These are phyloP conservation scores for Acleris laterana DNA, from an alignment of 2,888 invertebrate species.

Conservation along the genomic window DNA sequence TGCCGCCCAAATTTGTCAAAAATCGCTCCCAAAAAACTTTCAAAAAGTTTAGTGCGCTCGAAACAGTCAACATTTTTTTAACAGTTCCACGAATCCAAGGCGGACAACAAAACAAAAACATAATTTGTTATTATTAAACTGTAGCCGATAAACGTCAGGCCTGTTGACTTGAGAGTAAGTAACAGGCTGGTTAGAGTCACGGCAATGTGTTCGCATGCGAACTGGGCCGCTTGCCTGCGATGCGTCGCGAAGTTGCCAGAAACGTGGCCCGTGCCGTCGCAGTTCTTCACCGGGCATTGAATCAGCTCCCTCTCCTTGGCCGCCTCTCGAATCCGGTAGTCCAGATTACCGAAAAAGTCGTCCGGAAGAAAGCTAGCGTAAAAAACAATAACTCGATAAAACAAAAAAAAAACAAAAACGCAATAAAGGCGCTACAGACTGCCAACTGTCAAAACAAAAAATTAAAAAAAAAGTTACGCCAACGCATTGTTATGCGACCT, in stretches of 20 bases:
- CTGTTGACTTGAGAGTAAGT: slow-evolving; percentile 87
- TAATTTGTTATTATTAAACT: slow-evolving; percentile 57
- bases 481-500: slow-evolving; percentile 40
- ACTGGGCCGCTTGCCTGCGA: slow-evolving; percentile 88
- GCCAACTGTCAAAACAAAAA: slow-evolving; percentile 37
- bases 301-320: slow-evolving; percentile 85
- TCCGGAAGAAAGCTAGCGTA: slow-evolving; percentile 66
- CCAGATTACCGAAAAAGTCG: slow-evolving; percentile 71
- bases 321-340: slow-evolving; percentile 86
- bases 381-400: slow-evolving; percentile 44
- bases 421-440: slow-evolving; percentile 39
- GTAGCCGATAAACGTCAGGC: slow-evolving; percentile 87
- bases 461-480: slow-evolving; percentile 38
- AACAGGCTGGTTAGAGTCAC: slow-evolving; percentile 82
- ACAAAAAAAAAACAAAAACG: slow-evolving; percentile 42
- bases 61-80: slow-evolving; percentile 23
- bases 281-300: slow-evolving; percentile 91
- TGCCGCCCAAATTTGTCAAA: no score
- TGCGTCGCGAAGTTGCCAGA: slow-evolving; percentile 95
- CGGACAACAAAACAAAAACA: slow-evolving; percentile 8
- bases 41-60: slow-evolving; percentile 15
- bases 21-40: not conserved
- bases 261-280: slow-evolving; percentile 94
- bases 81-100: slow-evolving; percentile 7
- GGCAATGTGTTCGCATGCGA: slow-evolving; percentile 53